Evolutionary conservation across 1,140 invertebrate genomes (phyloP), one percentile per base, ranked within the genome.

Genomic region (Phenacoccus solenopsis): DNA sequence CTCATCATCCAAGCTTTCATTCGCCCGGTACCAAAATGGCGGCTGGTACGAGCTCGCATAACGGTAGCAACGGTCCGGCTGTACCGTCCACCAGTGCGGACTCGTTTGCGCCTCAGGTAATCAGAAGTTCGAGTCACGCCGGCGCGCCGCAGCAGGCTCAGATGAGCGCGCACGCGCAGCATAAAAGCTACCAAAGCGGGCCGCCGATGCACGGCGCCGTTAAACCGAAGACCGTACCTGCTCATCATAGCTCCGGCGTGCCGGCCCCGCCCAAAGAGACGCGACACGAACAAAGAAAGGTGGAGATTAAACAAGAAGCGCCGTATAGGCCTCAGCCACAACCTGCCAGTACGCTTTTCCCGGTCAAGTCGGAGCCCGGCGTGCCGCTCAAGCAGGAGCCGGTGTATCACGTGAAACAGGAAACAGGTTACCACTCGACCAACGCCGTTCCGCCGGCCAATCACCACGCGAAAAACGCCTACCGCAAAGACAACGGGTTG

Each of bases 241-340:
- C 38, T 13, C 20, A 28, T 28, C 59, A 59, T 25, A 57, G 38
- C 20, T 28, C n/a, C 24, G 5, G 9, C 57, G 24, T 13, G n/a
- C 5, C 13, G 1, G 2, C n/a, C 7, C 30, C 28, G 12, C 24
- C n/a, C 2, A 68, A 32, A 30, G 27, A 68, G 12, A 68, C 16
- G 9, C 27, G 27, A 4, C 67, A 20, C 12, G 28, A 21, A 21
- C 61, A 68, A 57, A 69, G 64, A 67, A 25, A 73, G 69, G 28
- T 57, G 69, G 69, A 56, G 28, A 22, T 68, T 25, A 70, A 70
- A 30, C 70, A 70, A 67, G 70, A 70, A 67, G n/a, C n/a, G n/a
- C n/a, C n/a, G n/a, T n/a, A n/a, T n/a, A n/a, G n/a, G n/a, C n/a
- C n/a, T n/a, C n/a, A n/a, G n/a, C n/a, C n/a, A n/a, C n/a, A n/a